Base-by-base conservation (phyloP, 2,888 invertebrate species). In the Cephus runcator region DNA sequence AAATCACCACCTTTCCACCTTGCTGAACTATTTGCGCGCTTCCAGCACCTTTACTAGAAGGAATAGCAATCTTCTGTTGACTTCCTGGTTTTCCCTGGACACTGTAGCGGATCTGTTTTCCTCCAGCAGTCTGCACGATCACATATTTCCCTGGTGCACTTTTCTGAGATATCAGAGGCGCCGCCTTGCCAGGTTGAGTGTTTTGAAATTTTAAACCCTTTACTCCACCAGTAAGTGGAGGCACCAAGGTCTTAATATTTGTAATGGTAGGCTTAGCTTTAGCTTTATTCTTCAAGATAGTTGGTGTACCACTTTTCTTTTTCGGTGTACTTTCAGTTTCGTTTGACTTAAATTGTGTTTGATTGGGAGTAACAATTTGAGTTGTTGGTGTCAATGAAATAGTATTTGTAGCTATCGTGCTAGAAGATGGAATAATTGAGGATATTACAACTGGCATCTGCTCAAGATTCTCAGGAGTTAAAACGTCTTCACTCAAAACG, bases 401-500 rank as follows among this genome's bases (percentile, higher is more conserved):
- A 11, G 80, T 69, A 31, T 73, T 77, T 11, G 79, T 23, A 1
- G 80, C 73, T 69, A 78, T 68, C 30, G 79, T 80, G 33, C 84
- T 76, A 11, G 83, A 82, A 11, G 84, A 79, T 34, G 77, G 82
- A 40, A 88, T 87, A n/a, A 75, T 69, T 12, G 90, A 85, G 0
- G 92, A 91, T 82, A 93, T 90, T 0, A 94, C 93, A 56, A 95
- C 93, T 0, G 95, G 95, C 93, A 95, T 94, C 86, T 94, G 94
- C 84, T 95, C 95, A 76, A 95, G 94, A 85, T 92, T 94, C 86
- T 95, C 95, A 0, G 95, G 93, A 0, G 94, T 94, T 79, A 95
- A 90, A 69, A 94, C 93, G 84, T 95, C 95, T 83, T 96, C 96
- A 56, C 95, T 95, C 71, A 96, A 89, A 4, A 96, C 95, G 81